phyloP scores from a whole-genome alignment of 2,113 vertebrate genomes.

The Macrotis lagotis region DNA sequence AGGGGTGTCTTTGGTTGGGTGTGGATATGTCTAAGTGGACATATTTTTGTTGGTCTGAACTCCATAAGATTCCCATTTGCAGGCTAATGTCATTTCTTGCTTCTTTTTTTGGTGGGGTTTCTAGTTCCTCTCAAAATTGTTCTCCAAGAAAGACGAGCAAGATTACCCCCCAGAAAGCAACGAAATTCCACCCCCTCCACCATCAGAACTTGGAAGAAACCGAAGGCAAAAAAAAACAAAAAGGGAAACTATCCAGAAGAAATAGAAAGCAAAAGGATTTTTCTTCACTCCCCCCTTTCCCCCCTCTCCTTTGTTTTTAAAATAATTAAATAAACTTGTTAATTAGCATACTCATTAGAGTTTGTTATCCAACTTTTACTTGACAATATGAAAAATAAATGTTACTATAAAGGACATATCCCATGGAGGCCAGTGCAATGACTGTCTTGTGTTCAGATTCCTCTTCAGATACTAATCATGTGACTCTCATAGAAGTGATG shows the following conservation, averaged over 20 bases:
- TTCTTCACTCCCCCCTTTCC: background rate
- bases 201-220: too few relatives aligned
- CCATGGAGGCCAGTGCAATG: background rate
- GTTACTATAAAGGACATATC: background rate
- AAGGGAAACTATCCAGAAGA: background rate
- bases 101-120: background rate
- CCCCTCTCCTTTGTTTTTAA: background rate
- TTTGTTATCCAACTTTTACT: background rate
- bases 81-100: background rate
- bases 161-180: fast-evolving
- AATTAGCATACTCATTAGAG: background rate
- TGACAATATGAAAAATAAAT: background rate
- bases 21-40: too few relatives aligned
- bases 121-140: background rate
- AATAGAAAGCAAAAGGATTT: background rate
- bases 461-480: background rate
- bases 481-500: background rate
- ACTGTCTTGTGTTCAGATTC: background rate
- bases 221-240: background rate
- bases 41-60: background rate
- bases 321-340: background rate
- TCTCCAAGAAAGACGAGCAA: background rate
- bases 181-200: too few relatives aligned
- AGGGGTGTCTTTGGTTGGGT: too few relatives aligned
- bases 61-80: background rate